Evolutionary conservation across 2,888 invertebrate genomes (phyloP), one percentile per base, ranked within the genome.

Genomic region (Drosophila paranaensis): DNA sequence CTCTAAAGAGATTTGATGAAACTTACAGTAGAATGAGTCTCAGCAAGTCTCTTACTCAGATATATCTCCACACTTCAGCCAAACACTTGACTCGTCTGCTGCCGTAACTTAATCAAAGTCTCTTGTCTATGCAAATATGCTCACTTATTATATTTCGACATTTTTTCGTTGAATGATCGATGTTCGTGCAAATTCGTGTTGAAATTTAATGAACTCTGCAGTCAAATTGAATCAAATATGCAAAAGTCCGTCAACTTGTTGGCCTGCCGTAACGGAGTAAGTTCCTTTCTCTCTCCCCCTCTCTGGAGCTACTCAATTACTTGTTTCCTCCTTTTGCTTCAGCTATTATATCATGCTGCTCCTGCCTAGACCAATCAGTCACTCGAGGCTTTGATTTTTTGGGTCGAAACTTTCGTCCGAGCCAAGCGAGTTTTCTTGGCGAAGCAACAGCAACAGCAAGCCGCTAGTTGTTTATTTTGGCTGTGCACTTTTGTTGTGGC

Each of bases 181-280:
- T 71, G 71, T 53, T 40, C 48, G 40, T 45, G 40, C 10, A 70
- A 70, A 70, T 61, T 60, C 61, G 33, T 60, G 70, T 70, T 51
- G 50, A 70, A 60, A 70, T 70, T 70, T 70, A 70, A 70, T 70
- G 51, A 70, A 70, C 55, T 70, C 20, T 27, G 45, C 61, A 46
- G 43, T 45, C 46, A 70, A 70, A 70, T 70, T 70, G 51, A 70
- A 70, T 70, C 51, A 71, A 70, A 71, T 71, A 71, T 70, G 71
- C 71, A 71, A 71, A 50, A 57, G 46, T 48, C 71, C 61, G 61
- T 71, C 71, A 71, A 71, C 56, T 71, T 70, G 71, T 70, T 70
- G 70, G 60, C 70, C 70, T 35, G 30, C 48, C 6, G n/a, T 35
- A 40, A 42, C 30, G 6, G 13, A 45, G 27, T 33, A 33, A 9